Evolutionary conservation across 2,888 invertebrate species (phyloP), one percentile per base, ranked within the genome.

Genomic region (Carabus problematicus): DNA sequence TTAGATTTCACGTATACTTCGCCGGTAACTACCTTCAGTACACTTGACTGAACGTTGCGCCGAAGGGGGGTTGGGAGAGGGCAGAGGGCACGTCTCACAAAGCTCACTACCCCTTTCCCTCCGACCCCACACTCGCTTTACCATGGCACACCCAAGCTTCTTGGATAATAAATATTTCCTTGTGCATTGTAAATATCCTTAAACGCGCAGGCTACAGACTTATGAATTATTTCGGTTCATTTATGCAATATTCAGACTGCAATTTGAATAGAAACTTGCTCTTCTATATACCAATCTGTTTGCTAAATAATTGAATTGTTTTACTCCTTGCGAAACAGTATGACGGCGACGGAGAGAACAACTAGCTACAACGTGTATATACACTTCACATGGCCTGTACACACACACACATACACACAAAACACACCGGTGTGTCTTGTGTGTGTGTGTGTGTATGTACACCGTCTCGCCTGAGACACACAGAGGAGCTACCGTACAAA

Each of bases 161-260:
- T 79, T 77, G 77, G 77, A 79, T 81, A 84, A 85, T 85, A 84
- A 85, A 85, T 85, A 85, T 84, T 85, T 85, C 84, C 83, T 81
- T 84, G 84, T 85, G 84, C 85, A 82, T 82, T 81, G 82, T 82
- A 81, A 81, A 82, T 82, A 82, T 81, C 80, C 81, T 79, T 82
- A 82, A 82, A 82, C 82, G 82, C 79, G 80, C 80, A 80, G 81
- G 80, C 81, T 82, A 81, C 80, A 81, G 80, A 81, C 80, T 82
- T 82, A 82, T 82, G 80, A 82, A 82, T 82, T 82, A 82, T 82
- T 82, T 82, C 79, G 74, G 79, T 79, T 80, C 82, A 81, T 82
- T 82, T 81, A 82, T 82, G 79, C 79, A 82, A 82, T 82, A 82
- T 82, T 82, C 78, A 82, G 78, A 79, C 78, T 80, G 81, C 82